Base-by-base conservation (phyloP, 2,888 invertebrate genomes). In the Phania funesta region DNA sequence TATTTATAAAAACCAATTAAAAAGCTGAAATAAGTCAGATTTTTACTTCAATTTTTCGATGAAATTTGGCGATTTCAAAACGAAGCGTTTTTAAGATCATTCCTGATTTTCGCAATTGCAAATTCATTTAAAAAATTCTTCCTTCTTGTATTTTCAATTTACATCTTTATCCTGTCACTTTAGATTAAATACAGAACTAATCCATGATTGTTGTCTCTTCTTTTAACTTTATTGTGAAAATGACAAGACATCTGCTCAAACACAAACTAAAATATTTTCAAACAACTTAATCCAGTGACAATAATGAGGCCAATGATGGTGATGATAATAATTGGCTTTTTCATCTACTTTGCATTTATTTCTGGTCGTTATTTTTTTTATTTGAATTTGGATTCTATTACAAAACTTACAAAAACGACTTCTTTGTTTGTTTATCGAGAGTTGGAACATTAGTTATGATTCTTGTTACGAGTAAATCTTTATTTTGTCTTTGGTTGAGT, bases 271-370 rank as follows among this genome's bases (percentile, higher is more conserved):
- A 71, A 48, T 54, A 48, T 58, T 50, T 24, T 71, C 18, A 38
- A 65, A 56, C 29, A 71, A 73, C 38, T 67, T 54, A 44, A 65
- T 48, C 41, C 50, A 22, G 38, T 29, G 41, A 52, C 50, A 62
- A 52, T 62, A 52, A 44, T 56, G 24, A 54, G 44, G 26, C 20
- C 18, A 50, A 50, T 67, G 50, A 58, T 58, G 58, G 35, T 76
- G 68, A 52, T 32, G 67, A 67, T 64, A 64, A 75, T 52, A 46
- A 70, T 77, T 77, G 68, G 76, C 60, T 35, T 65, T 56, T 48
- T 56, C 35, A 46, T 50, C 52, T 62, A 22, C 9, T 62, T 41
- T 32, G 20, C 9, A 18, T 26, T 24, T 35, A 26, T 41, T 29
- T 20, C 62, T 16, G 24, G 16, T 20, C 20, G 56, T 8, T 67